Conservation (phyloP, 2,797 vertebrate genomes). For the Falco concolor region DNA sequence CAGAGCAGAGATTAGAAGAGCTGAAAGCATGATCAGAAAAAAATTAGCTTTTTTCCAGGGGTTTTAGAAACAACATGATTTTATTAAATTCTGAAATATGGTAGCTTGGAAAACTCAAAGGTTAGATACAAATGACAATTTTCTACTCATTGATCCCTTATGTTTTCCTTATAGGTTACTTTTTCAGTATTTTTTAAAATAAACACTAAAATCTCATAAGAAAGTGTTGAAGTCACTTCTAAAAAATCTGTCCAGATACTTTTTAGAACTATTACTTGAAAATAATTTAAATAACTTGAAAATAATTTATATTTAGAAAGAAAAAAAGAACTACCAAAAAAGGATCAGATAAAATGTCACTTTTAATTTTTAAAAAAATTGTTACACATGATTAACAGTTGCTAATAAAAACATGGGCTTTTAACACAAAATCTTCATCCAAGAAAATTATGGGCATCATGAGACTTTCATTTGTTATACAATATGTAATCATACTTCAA, state of each 20-base stretch:
- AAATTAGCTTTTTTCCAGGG: neutral
- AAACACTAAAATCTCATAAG: neutral
- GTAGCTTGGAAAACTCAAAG: neutral
- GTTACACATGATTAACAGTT: neutral
- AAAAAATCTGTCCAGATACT: neutral
- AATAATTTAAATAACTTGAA: neutral
- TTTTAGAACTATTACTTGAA: neutral
- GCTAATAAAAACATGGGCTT: neutral
- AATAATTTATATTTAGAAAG: neutral
- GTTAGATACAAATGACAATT: neutral
- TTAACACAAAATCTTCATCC: neutral
- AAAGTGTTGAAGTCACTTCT: neutral
- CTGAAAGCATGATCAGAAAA: neutral
- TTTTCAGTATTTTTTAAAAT: neutral
- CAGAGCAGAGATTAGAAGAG: neutral
- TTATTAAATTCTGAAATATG: neutral
- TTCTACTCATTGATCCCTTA: neutral
- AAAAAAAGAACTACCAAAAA: neutral
- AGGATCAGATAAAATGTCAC: fast-evolving
- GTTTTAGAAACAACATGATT: neutral
- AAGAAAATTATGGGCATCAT: neutral
- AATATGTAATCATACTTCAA: neutral
- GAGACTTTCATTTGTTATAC: neutral
- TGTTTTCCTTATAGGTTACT: neutral
- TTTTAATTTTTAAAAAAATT: neutral